These are phyloP conservation scores for Neoascia interrupta DNA, from an alignment of 2,888 invertebrate species.

Conservation along the genomic window DNA sequence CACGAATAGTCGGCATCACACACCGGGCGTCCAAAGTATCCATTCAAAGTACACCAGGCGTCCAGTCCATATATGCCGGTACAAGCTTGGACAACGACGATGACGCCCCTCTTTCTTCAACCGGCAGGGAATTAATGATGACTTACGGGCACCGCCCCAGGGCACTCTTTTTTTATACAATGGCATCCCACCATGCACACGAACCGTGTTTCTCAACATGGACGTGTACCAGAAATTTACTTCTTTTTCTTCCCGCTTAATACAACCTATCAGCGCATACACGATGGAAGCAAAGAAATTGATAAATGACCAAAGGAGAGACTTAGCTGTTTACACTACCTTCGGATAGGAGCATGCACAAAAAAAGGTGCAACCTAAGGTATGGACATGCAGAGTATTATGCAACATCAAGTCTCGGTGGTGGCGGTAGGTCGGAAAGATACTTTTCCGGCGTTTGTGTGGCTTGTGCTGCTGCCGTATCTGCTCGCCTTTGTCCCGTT, in stretches of 20 bases:
- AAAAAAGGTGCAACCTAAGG: slow-evolving; percentile 53
- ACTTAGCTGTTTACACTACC: slow-evolving; percentile 7
- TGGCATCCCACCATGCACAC: slow-evolving; percentile 26
- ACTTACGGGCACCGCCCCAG: slow-evolving; percentile 54
- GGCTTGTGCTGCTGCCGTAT: no score
- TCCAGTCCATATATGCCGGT: background rate
- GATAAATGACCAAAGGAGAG: slow-evolving; percentile 43
- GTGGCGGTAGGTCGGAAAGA: no score
- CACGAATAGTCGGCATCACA: slow-evolving; percentile 50
- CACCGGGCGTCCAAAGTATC: slow-evolving; percentile 35
- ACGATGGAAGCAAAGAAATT: slow-evolving; percentile 41
- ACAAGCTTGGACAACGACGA: no score
- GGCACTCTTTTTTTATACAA: slow-evolving; percentile 30
- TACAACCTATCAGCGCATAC: slow-evolving; percentile 30
- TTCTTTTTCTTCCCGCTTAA: background rate
- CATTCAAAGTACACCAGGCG: background rate
- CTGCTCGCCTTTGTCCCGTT: no score
- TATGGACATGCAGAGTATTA: slow-evolving; percentile 38
- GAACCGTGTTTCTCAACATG: slow-evolving; percentile 31
- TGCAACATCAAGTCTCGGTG: no score
- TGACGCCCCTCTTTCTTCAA: slow-evolving; percentile 23
- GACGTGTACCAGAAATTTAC: slow-evolving; percentile 39
- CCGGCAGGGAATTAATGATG: slow-evolving; percentile 41
- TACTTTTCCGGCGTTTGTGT: no score
- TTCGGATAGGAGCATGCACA: background rate